These are phyloP conservation scores for Cranoglanis bouderius DNA, from an alignment of 2,113 vertebrate genomes.

Conservation along the genomic window DNA sequence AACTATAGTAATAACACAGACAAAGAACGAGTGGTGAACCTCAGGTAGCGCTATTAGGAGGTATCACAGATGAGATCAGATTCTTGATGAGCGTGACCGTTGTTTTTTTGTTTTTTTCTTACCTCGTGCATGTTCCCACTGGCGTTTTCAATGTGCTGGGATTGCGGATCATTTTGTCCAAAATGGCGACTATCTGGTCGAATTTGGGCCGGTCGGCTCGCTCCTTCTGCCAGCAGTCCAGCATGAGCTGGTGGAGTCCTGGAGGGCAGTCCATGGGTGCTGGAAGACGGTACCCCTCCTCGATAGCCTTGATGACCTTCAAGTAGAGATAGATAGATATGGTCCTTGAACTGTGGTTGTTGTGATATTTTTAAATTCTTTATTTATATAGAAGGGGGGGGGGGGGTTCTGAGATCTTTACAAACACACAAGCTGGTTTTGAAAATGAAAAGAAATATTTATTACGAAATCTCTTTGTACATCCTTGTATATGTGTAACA, in stretches of 20 bases:
- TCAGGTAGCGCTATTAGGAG: background rate
- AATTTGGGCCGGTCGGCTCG: slow-evolving; percentile 96
- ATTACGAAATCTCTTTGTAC: no score
- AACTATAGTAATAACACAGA: slow-evolving; percentile 12
- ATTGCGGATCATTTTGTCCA: slow-evolving; percentile 99
- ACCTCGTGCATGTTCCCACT: slow-evolving; percentile 94
- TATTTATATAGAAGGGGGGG: no score
- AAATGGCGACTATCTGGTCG: slow-evolving; percentile 95
- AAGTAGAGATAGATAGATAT: background rate
- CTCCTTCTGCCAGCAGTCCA: slow-evolving; percentile 99
- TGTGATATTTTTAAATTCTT: background rate
- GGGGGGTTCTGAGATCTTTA: background rate
- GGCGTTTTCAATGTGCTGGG: slow-evolving; percentile 97
- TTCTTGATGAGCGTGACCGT: slow-evolving; percentile 2
- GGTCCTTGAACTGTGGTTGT: background rate
- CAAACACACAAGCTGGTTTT: background rate
- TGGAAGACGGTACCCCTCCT: slow-evolving; percentile 97
- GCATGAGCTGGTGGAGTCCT: slow-evolving; percentile 96
- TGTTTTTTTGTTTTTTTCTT: slow-evolving; percentile 53
- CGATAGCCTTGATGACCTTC: slow-evolving; percentile 98
- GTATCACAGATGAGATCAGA: background rate
- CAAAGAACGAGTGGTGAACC: background rate
- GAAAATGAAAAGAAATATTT: no score
- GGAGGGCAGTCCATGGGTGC: slow-evolving; percentile 98
- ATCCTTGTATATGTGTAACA: no score